Percentiles rank a stretch among this genome's conserved stretches.
phyloP scores from a whole-genome alignment of 2,797 vertebrate species.

The Falco peregrinus region DNA sequence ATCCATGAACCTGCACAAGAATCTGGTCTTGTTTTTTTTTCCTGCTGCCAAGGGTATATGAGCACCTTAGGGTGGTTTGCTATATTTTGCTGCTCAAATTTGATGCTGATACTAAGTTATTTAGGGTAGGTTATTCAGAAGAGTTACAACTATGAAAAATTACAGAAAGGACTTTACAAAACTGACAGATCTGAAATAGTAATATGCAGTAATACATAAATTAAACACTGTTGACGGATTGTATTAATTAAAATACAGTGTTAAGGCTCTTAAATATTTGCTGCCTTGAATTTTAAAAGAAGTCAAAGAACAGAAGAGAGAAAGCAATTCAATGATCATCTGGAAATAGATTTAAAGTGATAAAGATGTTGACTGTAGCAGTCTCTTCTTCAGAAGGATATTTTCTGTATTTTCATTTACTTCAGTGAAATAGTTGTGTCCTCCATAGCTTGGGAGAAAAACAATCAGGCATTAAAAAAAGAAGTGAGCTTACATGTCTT shows the following conservation, averaged over 20 bases:
- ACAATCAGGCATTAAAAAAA: not conserved
- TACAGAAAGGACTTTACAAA: not conserved
- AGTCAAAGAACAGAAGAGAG: not conserved
- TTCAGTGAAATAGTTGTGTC: not conserved
- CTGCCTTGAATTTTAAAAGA: not conserved
- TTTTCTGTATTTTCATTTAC: not conserved
- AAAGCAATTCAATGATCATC: not conserved
- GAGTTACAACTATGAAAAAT: not conserved
- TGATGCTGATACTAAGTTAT: not conserved
- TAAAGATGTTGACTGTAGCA: not conserved
- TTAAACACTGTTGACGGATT: not conserved
- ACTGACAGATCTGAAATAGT: not conserved
- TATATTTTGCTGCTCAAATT: not conserved
- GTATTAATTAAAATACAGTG: not conserved
- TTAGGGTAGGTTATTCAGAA: not conserved
- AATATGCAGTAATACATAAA: not conserved
- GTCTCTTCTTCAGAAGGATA: not conserved
- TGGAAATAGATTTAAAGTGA: conserved; percentile 10
- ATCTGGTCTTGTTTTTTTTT: not conserved
- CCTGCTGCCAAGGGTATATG: not conserved
- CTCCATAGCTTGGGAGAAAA: conserved; percentile 13
- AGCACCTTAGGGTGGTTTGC: not conserved
- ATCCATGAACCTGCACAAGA: not conserved
- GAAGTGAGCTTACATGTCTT: not conserved
- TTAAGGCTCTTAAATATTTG: not conserved